Percentiles rank a stretch among this genome's conserved stretches.
These are phyloP conservation scores for Passerculus sandwichensis DNA, from an alignment of 2,797 vertebrate genomes.

Conservation along the genomic window DNA sequence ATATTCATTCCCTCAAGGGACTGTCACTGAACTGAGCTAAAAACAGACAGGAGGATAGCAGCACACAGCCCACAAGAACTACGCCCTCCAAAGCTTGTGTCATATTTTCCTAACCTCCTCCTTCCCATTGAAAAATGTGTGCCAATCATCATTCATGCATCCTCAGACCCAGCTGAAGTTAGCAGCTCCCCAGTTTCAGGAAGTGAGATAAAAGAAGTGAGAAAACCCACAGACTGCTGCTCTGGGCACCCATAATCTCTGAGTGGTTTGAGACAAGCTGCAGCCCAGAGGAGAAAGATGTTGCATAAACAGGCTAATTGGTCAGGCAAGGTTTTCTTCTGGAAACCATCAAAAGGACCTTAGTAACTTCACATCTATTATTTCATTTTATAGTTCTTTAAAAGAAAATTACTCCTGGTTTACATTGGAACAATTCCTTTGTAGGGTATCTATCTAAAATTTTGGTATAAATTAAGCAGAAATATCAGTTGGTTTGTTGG, in stretches of 20 bases:
- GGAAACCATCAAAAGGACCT: not conserved
- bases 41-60: not conserved
- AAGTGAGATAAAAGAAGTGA: not conserved
- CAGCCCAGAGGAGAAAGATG: not conserved
- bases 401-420: not conserved
- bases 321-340: not conserved
- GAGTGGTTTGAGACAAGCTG: not conserved
- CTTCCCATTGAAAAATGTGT: constrained; percentile 6
- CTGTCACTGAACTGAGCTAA: not conserved
- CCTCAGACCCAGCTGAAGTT: constrained; percentile 27
- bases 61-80: not conserved
- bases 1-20: not conserved
- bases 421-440: not conserved
- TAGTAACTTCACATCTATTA: not conserved
- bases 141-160: constrained; percentile 34
- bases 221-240: constrained; percentile 1
- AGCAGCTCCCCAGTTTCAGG: not conserved
- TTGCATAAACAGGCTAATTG: not conserved
- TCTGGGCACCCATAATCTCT: not conserved
- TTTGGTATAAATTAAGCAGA: not conserved
- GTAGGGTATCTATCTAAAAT: not conserved
- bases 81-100: not conserved
- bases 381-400: not conserved
- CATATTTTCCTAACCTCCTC: not conserved
- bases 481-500: not conserved